Evolutionary conservation across 1,140 invertebrate species (phyloP), one percentile per base, ranked within the genome.

Genomic region (Calephelis virginiensis): DNA sequence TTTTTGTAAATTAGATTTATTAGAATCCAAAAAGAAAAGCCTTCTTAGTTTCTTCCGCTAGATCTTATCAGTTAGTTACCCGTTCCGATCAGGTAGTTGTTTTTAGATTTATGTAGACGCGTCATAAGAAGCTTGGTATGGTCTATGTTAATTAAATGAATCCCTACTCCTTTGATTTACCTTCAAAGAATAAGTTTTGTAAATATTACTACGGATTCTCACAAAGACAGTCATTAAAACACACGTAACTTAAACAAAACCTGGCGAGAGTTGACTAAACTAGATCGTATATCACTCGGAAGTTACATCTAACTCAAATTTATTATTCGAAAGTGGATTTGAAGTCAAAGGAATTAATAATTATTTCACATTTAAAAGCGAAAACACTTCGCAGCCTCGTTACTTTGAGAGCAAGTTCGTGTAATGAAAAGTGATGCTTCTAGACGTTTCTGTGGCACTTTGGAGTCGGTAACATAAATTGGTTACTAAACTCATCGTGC

Each of bases 351-450:
- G 49, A 53, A 53, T 53, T 53, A 53, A 53, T 56, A 56, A 56
- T 56, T 56, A 56, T 56, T 56, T 56, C 17, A 56, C 50, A 56
- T 56, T 56, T 56, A 56, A 56, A 28, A 37, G 50, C 17, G 50
- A 56, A 56, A 56, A 56, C 17, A 56, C 50, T 56, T 9, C 17
- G 50, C 50, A 43, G 40, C 40, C 7, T 43, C 40, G 17, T 56
- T 37, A 56, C 50, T 56, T 56, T 37, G 17, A 56, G 28, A 56
- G 50, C 50, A 56, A 56, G 50, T 56, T 37, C 9, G 50, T 56
- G 50, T 56, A 56, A 56, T 56, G 50, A 56, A 56, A 56, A 56
- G 50, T 56, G 50, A 56, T 56, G 50, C 14, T 56, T 56, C 50
- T 11, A 56, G 50, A 56, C 50, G 50, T 37, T 12, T 56, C 14